Evolutionary conservation across 2,888 invertebrate species (phyloP), one percentile per base, ranked within the genome.

Genomic region (Panopea generosa): DNA sequence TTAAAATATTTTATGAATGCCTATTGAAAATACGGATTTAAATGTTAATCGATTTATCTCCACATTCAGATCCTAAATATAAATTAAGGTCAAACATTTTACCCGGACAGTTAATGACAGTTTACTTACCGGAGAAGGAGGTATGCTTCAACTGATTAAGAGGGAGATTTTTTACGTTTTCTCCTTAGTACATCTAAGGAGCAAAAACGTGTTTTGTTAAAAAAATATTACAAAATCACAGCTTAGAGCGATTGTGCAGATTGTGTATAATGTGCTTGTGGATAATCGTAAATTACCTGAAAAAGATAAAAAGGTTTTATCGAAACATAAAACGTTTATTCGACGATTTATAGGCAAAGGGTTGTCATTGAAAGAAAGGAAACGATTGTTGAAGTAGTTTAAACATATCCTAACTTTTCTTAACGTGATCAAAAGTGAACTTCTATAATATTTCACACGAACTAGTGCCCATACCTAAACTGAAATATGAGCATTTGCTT

Each of bases 11-110:
- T 83, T 43, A 72, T 69, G 55, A 65, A 75, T 52, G 75, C 75
- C 2, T 75, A 74, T 47, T 47, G 33, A 47, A n/a, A 77, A 79
- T 27, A 77, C 79, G 11, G 79, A 69, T 22, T 29, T 69, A 7
- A 43, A 66, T 79, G 14, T 20, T 77, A 22, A 27, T 82, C 9
- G 77, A 79, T 67, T 60, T 79, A 3, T 77, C 79, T 16, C 74
- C 72, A 3, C 72, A 77, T 60, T 74, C 77, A 2, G 68, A 82
- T n/a, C 43, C 75, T 6, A 66, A 66, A 62, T 79, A 82, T 72
- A 59, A 77, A 56, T 53, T 79, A 4, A 43, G 79, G 50, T 79
- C 71, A 29, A 65, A 74, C 33, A 71, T 79, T 14, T 77, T 79
- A 56, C 75, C 70, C 16, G 71, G 59, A 47, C 79, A 82, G 56